Evolutionary conservation across 2,888 invertebrate genomes (phyloP).

Genomic region (Neoaliturus tenellus): DNA sequence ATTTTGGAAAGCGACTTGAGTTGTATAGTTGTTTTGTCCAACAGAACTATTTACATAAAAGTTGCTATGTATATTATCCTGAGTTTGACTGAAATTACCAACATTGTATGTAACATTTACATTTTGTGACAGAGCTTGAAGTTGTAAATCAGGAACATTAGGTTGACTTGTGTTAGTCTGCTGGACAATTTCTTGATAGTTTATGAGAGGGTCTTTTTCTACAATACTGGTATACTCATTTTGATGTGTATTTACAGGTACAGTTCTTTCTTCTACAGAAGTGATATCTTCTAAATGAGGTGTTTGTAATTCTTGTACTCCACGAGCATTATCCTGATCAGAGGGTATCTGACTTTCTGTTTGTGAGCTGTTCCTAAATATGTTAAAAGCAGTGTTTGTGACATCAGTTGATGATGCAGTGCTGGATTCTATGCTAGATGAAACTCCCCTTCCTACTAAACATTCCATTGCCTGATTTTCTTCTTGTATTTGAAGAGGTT

Average conservation of each 20-base stretch:
- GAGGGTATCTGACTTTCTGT: background rate
- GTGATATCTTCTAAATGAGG: background rate
- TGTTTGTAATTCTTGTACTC: background rate
- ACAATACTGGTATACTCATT: background rate
- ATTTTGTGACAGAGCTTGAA: background rate
- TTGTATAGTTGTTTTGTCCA: background rate
- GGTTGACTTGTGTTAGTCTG: background rate
- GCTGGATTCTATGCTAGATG: background rate
- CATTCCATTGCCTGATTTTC: background rate
- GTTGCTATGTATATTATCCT: background rate
- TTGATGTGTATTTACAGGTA: background rate
- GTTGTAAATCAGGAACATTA: background rate
- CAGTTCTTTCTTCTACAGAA: background rate
- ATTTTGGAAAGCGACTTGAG: background rate
- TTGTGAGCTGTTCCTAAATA: background rate
- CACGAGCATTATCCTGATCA: background rate
- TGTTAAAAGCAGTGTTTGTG: background rate
- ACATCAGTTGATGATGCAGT: background rate
- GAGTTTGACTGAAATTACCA: background rate
- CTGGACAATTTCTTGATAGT: background rate
- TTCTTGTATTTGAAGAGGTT: background rate
- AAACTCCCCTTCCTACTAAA: background rate
- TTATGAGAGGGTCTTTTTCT: background rate
- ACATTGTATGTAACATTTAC: background rate
- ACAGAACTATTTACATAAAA: background rate